phyloP scores from a whole-genome alignment of 1,140 invertebrate genomes.

The Danaus plexippus region DNA sequence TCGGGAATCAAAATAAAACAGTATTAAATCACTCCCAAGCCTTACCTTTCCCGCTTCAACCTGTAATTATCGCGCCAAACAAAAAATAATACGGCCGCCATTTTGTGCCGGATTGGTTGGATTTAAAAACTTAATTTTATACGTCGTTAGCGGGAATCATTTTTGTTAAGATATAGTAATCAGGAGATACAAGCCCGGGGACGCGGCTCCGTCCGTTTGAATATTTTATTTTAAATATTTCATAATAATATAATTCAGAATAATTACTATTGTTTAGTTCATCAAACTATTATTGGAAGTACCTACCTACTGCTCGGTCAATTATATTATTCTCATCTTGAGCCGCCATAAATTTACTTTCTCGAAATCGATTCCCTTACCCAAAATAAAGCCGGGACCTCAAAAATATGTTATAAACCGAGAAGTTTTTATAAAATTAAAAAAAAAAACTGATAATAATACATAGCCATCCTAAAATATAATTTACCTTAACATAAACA shows the following conservation, averaged over 20 bases:
- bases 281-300: no score
- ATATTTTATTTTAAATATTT: no score
- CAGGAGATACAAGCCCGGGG: constrained; percentile 19
- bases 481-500: constrained; percentile 47
- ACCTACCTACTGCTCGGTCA: no score
- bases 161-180: constrained; percentile 33
- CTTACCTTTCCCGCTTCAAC: constrained; percentile 19
- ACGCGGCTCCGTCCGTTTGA: constrained; percentile 13
- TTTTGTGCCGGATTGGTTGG: constrained; percentile 27
- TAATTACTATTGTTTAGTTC: no score
- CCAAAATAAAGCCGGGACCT: background rate
- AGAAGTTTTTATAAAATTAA: constrained; percentile 10
- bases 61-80: constrained; percentile 34
- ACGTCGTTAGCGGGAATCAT: constrained; percentile 36
- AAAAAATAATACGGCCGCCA: constrained; percentile 35
- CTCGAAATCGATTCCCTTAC: no score
- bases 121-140: constrained; percentile 52
- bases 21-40: constrained; percentile 24
- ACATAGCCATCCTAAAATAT: constrained; percentile 26
- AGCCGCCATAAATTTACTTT: no score
- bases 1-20: constrained; percentile 21
- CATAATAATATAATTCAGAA: no score
- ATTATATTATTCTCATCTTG: no score
- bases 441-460: constrained; percentile 12
- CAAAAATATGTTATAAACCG: constrained; percentile 19